Evolutionary conservation across 2,888 invertebrate genomes (phyloP), one percentile per base, ranked within the genome.

Genomic region (Capitulum mitella): DNA sequence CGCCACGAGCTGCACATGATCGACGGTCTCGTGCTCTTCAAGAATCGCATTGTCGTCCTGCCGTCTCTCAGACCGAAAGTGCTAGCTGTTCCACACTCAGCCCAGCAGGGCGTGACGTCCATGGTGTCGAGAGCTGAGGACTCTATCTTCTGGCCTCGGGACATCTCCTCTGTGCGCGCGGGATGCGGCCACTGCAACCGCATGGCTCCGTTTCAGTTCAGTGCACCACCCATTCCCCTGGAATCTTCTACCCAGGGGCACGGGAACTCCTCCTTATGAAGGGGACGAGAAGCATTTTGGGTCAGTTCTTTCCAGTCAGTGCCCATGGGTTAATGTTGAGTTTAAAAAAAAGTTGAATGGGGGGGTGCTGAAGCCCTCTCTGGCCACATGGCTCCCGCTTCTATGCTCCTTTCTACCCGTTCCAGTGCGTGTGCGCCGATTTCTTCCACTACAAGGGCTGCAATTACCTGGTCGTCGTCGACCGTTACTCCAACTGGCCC

Each of bases 171-270:
- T 12, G 43, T 54, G 26, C 61, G 78, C 22, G 48, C 34, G 12
- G 26, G 46, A 26, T 80, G 80, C 43, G 26, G 3, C n/a, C 77
- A 16, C 1, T 78, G 78, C 64, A 78, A 76, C 76, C n/a, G 74
- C 16, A 79, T 78, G 79, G 76, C 78, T 32, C 79, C 80, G 22
- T 79, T 78, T n/a, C 80, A 79, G 26, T 79, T 76, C 10, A 43
- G 34, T 77, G 78, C 79, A 54, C 61, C 80, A 29, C 76, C 80
- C n/a, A 76, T 46, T 10, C 77, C 79, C 16, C 78, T 48, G 0
- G 34, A 48, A 2, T 14, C 26, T 0, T 46, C 80, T 10, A 22
- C n/a, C n/a, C n/a, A n/a, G n/a, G n/a, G n/a, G n/a, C n/a, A n/a
- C n/a, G n/a, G n/a, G n/a, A n/a, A n/a, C n/a, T n/a, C n/a, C n/a